Conservation (phyloP, 2,797 vertebrate genomes). For the Tokudaia muenninki region DNA sequence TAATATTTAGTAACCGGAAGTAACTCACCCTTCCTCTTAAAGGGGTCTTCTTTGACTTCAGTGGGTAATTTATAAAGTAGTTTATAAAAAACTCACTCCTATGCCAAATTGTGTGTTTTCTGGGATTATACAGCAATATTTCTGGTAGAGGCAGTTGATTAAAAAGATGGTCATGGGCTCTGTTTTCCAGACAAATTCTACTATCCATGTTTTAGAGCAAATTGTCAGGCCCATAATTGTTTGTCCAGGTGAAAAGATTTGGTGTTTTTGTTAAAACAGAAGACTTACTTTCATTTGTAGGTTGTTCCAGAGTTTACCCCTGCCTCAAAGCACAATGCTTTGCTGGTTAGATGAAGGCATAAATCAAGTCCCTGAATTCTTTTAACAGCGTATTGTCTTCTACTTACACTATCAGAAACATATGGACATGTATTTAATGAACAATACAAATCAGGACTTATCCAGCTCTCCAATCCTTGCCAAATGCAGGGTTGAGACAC, state of each 20-base stretch:
- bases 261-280: constrained; percentile 45
- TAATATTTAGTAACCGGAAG: not conserved
- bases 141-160: constrained; percentile 14
- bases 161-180: not conserved
- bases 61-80: not conserved
- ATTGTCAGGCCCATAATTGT: not conserved
- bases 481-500: constrained; percentile 59
- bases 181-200: not conserved
- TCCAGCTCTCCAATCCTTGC: constrained; percentile 47
- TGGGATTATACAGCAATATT: not conserved
- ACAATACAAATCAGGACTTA: constrained; percentile 40
- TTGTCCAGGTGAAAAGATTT: constrained; percentile 31
- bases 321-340: not conserved
- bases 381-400: constrained; percentile 54
- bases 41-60: not conserved
- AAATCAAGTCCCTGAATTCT: constrained; percentile 59
- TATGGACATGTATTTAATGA: constrained; percentile 49
- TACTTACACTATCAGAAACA: constrained; percentile 71
- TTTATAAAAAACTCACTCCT: constrained; percentile 26
- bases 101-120: not conserved
- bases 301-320: not conserved
- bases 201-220: not conserved
- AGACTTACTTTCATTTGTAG: constrained; percentile 12
- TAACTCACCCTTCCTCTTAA: not conserved
- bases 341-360: constrained; percentile 17